Evolutionary conservation across 2,797 vertebrate genomes (phyloP).

Genomic region (Eptatretus atami): DNA sequence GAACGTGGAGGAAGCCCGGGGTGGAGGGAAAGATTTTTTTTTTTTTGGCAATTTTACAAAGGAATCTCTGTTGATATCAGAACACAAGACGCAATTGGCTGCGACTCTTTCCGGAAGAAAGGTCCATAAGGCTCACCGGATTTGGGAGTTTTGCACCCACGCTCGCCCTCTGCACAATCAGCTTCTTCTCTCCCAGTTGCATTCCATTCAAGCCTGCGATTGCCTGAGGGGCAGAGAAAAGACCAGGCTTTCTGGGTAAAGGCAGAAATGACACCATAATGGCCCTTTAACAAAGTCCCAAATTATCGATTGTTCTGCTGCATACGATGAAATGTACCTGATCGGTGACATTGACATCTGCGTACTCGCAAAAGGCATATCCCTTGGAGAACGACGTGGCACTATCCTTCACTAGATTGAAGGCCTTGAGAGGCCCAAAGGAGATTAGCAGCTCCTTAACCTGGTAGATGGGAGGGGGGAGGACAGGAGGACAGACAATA

Average conservation of each 20-base stretch:
- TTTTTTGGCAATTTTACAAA: too few relatives aligned
- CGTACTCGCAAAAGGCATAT: constrained; percentile 32
- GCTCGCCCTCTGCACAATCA: constrained; percentile 27
- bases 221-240: constrained; percentile 14
- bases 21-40: too few relatives aligned
- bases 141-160: constrained; percentile 26
- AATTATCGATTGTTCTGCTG: too few relatives aligned
- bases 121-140: constrained; percentile 12
- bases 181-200: constrained; percentile 31
- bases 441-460: constrained; percentile 31
- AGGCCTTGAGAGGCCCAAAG: constrained; percentile 28
- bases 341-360: constrained; percentile 23
- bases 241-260: too few relatives aligned
- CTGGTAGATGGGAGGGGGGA: constrained; percentile 13
- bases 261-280: too few relatives aligned
- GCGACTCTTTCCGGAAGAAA: too few relatives aligned
- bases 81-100: too few relatives aligned
- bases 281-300: too few relatives aligned
- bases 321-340: constrained; percentile 14
- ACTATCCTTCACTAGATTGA: constrained; percentile 35
- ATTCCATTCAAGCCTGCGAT: constrained; percentile 28
- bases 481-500: too few relatives aligned
- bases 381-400: constrained; percentile 31
- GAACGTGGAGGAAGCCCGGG: too few relatives aligned
- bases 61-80: too few relatives aligned